Base-by-base conservation (phyloP, 1,140 invertebrate genomes). In the Drosophila trapezifrons region DNA sequence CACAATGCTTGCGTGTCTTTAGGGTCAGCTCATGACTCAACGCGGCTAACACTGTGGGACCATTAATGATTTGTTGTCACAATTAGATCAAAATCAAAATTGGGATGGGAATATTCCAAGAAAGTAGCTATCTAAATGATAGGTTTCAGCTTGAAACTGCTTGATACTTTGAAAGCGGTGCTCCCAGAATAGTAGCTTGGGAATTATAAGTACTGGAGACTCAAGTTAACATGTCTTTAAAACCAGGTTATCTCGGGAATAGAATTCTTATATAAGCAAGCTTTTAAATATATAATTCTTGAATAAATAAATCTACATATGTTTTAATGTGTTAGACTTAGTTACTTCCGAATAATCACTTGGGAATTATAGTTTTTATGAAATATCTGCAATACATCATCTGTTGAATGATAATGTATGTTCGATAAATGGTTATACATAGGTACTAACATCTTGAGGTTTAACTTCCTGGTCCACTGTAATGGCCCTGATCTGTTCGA, bases 1-100 rank as follows among this genome's bases (percentile, higher is more conserved):
- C 78, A 55, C 49, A 76, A 80, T 65, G 66, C 20, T 73, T 58
- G 70, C 67, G 69, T 73, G 70, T n/a, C 47, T 54, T 54, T 43
- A 37, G 38, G 37, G 56, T 62, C 38, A 73, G 35, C n/a, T 40
- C 45, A 43, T 62, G 47, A 73, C 20, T 62, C 64, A 55, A 70
- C 51, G 22, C 25, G 29, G 32, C 20, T 29, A 52, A 35, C 60
- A 66, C 60, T 18, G 18, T 15, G 27, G 51, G 46, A 59, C 32
- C 47, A 62, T 43, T 35, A 27, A 27, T 57, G 25, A 15, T 43
- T 57, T 45, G 22, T 25, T 40, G 35, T 54, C 37, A 42, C 52
- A 55, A 55, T 55, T 55, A 54, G 51, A 54, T 54, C 51, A 54
- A n/a, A 54, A 54, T 54, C 51, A 15, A 22, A 54, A 54, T 54